Conservation (phyloP, 2,797 vertebrate genomes). For the Euthynnus affinis region DNA sequence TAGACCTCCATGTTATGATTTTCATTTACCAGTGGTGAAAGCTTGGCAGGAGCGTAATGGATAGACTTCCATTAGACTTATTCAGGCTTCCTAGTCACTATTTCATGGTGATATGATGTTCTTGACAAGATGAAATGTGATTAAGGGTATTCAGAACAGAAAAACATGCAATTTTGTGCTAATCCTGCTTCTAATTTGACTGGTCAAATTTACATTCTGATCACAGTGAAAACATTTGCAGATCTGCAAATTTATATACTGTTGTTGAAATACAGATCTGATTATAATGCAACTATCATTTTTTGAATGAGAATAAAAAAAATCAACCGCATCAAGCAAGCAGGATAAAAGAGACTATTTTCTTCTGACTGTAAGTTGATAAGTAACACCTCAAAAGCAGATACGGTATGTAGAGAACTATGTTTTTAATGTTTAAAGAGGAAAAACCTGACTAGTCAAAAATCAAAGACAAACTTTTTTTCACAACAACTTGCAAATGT, state of each 20-base stretch:
- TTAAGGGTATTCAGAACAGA: not conserved
- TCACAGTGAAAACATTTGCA: conserved; percentile 1
- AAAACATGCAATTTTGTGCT: not conserved
- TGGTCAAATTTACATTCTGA: not conserved
- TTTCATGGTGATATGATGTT: not conserved
- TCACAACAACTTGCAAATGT: not conserved
- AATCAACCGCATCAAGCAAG: no score
- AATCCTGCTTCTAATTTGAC: not conserved
- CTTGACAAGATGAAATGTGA: not conserved
- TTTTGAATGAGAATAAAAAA: not conserved
- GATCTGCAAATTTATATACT: not conserved
- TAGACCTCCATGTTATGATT: conserved; percentile 36
- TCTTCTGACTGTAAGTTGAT: not conserved
- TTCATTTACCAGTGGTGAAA: conserved; percentile 30
- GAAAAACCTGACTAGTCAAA: not conserved
- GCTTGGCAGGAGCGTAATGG: not conserved
- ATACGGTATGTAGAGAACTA: not conserved
- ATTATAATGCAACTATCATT: not conserved
- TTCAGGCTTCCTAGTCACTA: not conserved
- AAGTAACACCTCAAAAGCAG: not conserved
- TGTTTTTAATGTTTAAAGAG: not conserved
- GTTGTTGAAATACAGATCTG: not conserved
- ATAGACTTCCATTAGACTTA: not conserved
- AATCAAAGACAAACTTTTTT: not conserved
- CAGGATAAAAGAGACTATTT: no score